Percentiles rank a stretch among this genome's conserved stretches.
Evolutionary conservation across 1,140 invertebrate species (phyloP).

Genomic region (Drosophila grimshawi): DNA sequence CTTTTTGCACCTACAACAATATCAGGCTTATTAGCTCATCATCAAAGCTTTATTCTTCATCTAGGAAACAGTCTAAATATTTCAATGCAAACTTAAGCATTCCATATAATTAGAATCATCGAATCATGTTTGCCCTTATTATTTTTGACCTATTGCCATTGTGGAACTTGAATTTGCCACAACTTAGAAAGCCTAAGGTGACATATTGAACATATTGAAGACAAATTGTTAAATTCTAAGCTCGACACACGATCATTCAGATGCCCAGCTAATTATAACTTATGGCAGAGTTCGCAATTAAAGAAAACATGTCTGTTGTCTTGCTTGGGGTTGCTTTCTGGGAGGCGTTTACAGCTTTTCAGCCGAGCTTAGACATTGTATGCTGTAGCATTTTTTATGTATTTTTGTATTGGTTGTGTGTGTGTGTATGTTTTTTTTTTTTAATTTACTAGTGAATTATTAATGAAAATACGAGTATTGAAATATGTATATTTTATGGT

Average conservation of each 20-base stretch:
- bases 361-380: neutral
- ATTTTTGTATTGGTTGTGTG: neutral
- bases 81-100: too few relatives aligned
- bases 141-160: too few relatives aligned
- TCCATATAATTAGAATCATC: too few relatives aligned
- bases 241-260: slow-evolving; percentile 29
- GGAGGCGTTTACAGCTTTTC: slow-evolving; percentile 45
- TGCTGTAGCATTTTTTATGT: too few relatives aligned
- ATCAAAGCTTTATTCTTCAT: too few relatives aligned
- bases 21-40: too few relatives aligned
- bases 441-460: slow-evolving; percentile 75
- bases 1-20: too few relatives aligned
- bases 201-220: slow-evolving; percentile 32
- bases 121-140: too few relatives aligned
- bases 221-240: slow-evolving; percentile 41
- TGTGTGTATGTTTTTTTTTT: slow-evolving; percentile 45
- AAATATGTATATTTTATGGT: slow-evolving; percentile 77
- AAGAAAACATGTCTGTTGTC: slow-evolving; percentile 45
- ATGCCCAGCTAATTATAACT: slow-evolving; percentile 33
- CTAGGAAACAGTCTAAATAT: too few relatives aligned
- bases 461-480: slow-evolving; percentile 76
- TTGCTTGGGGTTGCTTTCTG: slow-evolving; percentile 16
- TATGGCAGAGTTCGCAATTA: slow-evolving; percentile 49
- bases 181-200: slow-evolving; percentile 11
- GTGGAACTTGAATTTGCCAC: neutral